A percentile compares a stretch with the other conserved stretches of the same genome.
These are phyloP conservation scores for Vulpes vulpes DNA, from an alignment of 2,113 vertebrate species.

Conservation along the genomic window DNA sequence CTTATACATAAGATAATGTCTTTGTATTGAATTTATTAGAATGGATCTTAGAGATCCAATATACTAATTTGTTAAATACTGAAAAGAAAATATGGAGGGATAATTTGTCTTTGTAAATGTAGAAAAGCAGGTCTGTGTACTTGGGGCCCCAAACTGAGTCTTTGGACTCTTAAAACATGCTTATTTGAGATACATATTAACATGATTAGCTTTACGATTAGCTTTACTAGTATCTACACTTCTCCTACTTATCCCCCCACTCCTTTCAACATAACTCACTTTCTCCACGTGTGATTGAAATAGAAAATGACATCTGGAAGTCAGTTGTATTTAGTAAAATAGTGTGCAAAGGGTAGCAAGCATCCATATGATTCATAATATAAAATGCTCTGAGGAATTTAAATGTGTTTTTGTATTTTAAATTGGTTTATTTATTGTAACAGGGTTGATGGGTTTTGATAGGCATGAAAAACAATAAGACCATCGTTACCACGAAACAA, in stretches of 20 bases:
- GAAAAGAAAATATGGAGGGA: background rate
- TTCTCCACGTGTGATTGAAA: background rate
- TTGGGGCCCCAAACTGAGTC: background rate
- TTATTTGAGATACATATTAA: background rate
- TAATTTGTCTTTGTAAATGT: background rate
- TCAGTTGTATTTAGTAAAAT: background rate
- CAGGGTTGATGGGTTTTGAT: background rate
- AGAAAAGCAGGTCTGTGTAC: background rate
- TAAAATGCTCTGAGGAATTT: background rate
- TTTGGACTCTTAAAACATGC: background rate
- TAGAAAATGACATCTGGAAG: conserved; percentile 4
- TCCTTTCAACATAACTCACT: background rate
- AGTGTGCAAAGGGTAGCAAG: background rate
- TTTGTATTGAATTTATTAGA: background rate
- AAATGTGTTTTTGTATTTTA: background rate
- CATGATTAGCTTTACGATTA: background rate
- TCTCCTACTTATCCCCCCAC: background rate
- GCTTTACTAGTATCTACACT: background rate
- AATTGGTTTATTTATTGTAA: background rate
- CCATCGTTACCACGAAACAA: background rate
- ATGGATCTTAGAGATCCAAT: background rate
- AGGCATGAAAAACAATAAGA: background rate
- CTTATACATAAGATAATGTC: background rate
- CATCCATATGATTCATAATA: background rate
- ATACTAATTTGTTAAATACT: background rate